Conservation (phyloP, 2,888 invertebrate species). For the Oscheius myriophilus region DNA sequence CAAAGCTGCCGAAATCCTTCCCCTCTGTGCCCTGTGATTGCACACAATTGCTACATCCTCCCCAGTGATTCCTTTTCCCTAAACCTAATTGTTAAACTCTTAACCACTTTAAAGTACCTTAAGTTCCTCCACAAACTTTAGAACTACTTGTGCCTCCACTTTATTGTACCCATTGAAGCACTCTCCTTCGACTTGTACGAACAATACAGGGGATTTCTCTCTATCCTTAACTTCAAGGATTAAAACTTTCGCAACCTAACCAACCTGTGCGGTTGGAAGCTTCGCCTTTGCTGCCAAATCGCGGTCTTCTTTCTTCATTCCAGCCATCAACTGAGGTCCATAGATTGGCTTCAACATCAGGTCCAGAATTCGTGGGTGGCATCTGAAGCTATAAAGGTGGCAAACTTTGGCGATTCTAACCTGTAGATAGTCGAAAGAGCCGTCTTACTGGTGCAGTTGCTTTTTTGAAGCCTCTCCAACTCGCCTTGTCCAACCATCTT, state of each 20-base stretch:
- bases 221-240: background rate
- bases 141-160: background rate
- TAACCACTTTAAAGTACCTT: background rate
- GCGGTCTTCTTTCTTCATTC: background rate
- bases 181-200: conserved; percentile 10
- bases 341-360: conserved; percentile 18
- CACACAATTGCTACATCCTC: conserved; percentile 20
- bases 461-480: background rate
- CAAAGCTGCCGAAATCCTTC: background rate
- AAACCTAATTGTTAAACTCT: background rate
- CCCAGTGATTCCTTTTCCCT: conserved; percentile 15
- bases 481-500: conserved; percentile 12
- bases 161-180: conserved; percentile 7
- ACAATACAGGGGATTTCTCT: conserved; percentile 7
- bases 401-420: background rate
- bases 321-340: conserved; percentile 10
- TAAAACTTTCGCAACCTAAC: background rate
- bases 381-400: conserved; percentile 10
- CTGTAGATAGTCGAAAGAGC: conserved; percentile 10
- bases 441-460: background rate
- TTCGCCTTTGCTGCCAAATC: background rate
- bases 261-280: conserved; percentile 4
- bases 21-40: conserved; percentile 25
- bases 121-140: conserved; percentile 1
- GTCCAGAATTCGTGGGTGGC: conserved; percentile 14